Conservation (phyloP, 2,888 invertebrate genomes). For the Vesta saturnalis region DNA sequence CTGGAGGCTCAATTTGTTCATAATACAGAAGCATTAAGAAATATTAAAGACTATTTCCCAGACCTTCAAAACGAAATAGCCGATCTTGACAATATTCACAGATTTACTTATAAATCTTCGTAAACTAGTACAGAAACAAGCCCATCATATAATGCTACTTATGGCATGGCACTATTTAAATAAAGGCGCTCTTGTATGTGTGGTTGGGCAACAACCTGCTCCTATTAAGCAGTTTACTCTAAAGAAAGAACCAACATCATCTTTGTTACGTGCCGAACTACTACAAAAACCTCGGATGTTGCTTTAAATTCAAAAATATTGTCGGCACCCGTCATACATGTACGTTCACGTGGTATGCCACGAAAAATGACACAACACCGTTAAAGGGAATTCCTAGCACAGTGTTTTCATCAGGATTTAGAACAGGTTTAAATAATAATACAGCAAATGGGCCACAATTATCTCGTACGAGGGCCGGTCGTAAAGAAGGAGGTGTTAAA, state of each 20-base stretch:
- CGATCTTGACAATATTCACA: constrained; percentile 90
- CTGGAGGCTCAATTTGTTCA: constrained; percentile 96
- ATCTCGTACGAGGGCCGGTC: constrained; percentile 72
- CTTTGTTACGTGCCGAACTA: constrained; percentile 87
- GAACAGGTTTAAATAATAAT: constrained; percentile 64
- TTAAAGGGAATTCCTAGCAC: constrained; percentile 91
- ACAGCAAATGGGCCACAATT: constrained; percentile 67
- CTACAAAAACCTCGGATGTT: constrained; percentile 92
- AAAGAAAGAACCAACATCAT: constrained; percentile 94
- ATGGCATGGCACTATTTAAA: constrained; percentile 97
- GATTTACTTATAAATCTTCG: constrained; percentile 88
- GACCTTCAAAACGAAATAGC: constrained; percentile 93
- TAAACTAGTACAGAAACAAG: constrained; percentile 83
- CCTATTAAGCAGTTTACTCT: constrained; percentile 92
- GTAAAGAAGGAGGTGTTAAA: constrained; percentile 93
- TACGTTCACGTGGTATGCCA: constrained; percentile 88
- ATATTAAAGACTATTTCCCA: constrained; percentile 97
- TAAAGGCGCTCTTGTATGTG: constrained; percentile 88
- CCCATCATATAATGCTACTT: constrained; percentile 88
- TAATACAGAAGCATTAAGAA: constrained; percentile 94
- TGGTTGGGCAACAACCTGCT: constrained; percentile 85
- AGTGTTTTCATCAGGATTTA: constrained; percentile 72
- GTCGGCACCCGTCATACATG: constrained; percentile 88
- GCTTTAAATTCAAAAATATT: constrained; percentile 89
- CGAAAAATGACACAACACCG: constrained; percentile 96